A percentile compares a stretch with the other conserved stretches of the same genome.
Evolutionary conservation across 2,888 invertebrate genomes (phyloP).

Genomic region (Tinea pellionella): DNA sequence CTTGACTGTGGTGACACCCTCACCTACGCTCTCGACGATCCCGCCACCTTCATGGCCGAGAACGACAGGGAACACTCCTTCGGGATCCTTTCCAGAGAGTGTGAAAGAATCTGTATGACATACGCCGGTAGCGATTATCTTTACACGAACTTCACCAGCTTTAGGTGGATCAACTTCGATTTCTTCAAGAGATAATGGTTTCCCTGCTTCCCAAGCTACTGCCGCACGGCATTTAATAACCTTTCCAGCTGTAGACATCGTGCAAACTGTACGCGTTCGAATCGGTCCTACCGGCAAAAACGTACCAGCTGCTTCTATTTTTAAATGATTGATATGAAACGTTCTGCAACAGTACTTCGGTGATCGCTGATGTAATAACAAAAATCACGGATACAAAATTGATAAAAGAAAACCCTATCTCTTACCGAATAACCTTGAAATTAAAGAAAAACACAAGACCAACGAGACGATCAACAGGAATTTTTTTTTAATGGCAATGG

Average conservation of each 20-base stretch:
- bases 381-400: background rate
- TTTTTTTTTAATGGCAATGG: no score
- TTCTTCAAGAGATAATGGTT: slow-evolving; percentile 89
- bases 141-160: slow-evolving; percentile 89
- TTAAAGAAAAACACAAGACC: no score
- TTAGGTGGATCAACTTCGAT: slow-evolving; percentile 95
- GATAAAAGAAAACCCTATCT: no score
- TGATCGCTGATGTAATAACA: background rate
- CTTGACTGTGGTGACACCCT: slow-evolving; percentile 87
- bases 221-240: slow-evolving; percentile 94
- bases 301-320: background rate
- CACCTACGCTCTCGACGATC: slow-evolving; percentile 96
- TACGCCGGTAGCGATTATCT: slow-evolving; percentile 82
- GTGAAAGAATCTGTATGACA: slow-evolving; percentile 97
- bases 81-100: slow-evolving; percentile 87
- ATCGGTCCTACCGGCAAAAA: background rate
- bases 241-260: slow-evolving; percentile 66
- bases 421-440: background rate
- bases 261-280: slow-evolving; percentile 14
- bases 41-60: slow-evolving; percentile 98
- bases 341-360: background rate
- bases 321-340: background rate
- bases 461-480: no score
- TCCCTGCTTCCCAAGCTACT: slow-evolving; percentile 95
- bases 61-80: slow-evolving; percentile 91